These are phyloP conservation scores for Stichopus chloronotus DNA, from an alignment of 35 echinoderm and acorn worm species.

Conservation along the genomic window DNA sequence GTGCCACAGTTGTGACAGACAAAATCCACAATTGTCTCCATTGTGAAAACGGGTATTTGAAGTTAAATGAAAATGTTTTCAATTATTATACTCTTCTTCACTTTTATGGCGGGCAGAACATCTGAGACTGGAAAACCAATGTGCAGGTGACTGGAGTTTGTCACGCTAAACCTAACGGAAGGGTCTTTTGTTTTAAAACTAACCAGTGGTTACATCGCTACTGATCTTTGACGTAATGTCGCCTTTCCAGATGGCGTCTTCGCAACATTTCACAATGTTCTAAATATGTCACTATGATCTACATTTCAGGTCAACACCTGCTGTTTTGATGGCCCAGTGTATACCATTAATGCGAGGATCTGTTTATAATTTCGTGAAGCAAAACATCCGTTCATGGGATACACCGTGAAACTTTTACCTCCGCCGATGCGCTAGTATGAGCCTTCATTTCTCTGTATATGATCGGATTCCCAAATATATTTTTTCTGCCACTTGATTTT, in stretches of 20 bases:
- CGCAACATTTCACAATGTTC: neutral
- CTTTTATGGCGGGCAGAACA: neutral
- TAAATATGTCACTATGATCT: neutral
- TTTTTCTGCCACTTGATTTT: neutral
- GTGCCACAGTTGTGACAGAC: too few species aligned
- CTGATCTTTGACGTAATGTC: neutral
- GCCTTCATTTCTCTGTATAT: neutral
- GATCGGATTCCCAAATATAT: neutral
- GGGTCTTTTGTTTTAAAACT: neutral
- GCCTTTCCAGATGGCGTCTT: neutral
- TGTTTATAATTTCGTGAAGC: neutral
- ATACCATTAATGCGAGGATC: neutral
- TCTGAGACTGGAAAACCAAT: neutral
- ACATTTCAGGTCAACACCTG: neutral
- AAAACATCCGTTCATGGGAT: neutral
- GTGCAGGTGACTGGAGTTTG: neutral
- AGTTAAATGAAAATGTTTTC: too few species aligned
- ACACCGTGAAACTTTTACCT: neutral
- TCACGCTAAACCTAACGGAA: neutral
- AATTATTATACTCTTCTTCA: too few species aligned
- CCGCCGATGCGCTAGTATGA: neutral
- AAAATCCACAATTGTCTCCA: too few species aligned
- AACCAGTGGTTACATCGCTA: neutral
- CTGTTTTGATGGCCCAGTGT: neutral
- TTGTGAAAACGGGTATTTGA: too few species aligned